These are phyloP conservation scores for Coturnix japonica DNA, from an alignment of 2,113 vertebrate genomes.

Conservation along the genomic window DNA sequence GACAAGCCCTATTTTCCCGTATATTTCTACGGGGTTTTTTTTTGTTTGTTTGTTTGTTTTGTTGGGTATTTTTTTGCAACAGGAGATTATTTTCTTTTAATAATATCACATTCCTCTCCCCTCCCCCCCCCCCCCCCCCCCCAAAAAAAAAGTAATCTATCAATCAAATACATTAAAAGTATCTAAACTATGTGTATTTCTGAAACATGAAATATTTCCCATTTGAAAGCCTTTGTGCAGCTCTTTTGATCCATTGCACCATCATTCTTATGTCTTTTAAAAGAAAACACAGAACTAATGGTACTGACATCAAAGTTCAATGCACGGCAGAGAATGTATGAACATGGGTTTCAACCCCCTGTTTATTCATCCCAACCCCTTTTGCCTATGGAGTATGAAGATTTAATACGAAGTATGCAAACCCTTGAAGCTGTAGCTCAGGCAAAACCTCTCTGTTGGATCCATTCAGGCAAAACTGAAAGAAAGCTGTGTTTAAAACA, in stretches of 20 bases:
- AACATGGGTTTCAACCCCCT: background rate
- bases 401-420: background rate
- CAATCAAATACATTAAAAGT: background rate
- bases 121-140: rapidly evolving
- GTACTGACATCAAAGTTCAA: background rate
- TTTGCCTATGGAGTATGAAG: background rate
- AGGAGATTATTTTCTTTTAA: background rate
- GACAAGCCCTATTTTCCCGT: background rate
- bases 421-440: background rate
- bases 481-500: background rate
- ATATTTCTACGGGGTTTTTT: background rate
- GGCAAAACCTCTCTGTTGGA: background rate
- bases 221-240: background rate
- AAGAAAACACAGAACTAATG: background rate
- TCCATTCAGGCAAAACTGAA: background rate
- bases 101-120: background rate
- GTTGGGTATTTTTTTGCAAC: background rate
- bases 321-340: background rate
- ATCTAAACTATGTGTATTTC: background rate
- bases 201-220: background rate
- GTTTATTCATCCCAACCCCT: background rate
- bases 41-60: background rate
- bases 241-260: background rate
- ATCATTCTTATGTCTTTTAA: background rate
- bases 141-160: background rate